A percentile compares a stretch with the other conserved stretches of the same genome.
Conservation (phyloP, 2,888 invertebrate species). For the Chloroclysta siterata region DNA sequence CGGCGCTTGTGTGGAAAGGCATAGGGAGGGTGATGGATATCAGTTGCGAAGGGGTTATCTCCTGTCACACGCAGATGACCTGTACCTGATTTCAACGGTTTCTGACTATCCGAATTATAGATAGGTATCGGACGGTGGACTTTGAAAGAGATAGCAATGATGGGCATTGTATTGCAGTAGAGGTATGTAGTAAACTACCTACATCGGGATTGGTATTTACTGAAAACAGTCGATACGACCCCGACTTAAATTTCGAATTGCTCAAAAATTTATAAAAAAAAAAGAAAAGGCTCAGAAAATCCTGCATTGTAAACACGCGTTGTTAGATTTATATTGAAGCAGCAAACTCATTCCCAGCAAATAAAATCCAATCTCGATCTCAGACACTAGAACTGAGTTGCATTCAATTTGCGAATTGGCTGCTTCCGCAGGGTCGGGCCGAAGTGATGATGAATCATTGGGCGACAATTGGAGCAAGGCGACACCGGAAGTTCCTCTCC, state of each 20-base stretch:
- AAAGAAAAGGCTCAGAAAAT: not conserved
- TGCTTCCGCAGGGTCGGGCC: constrained; percentile 64
- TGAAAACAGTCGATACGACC: not conserved
- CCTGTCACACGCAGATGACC: constrained; percentile 72
- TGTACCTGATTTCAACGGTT: constrained; percentile 57
- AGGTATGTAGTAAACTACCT: not conserved
- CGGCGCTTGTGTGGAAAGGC: constrained; percentile 76
- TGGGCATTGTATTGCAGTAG: constrained; percentile 2
- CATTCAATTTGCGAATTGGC: constrained; percentile 70
- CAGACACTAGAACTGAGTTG: constrained; percentile 42
- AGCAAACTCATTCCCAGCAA: constrained; percentile 15
- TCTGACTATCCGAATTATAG: constrained; percentile 29
- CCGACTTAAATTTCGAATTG: too few relatives aligned
- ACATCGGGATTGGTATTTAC: not conserved
- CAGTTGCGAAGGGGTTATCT: constrained; percentile 68
- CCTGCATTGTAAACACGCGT: too few relatives aligned
- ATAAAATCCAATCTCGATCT: constrained; percentile 18
- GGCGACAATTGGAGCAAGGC: constrained; percentile 51
- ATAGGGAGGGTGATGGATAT: constrained; percentile 68
- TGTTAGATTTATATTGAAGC: constrained; percentile 9
- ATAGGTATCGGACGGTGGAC: constrained; percentile 26
- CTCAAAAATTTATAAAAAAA: too few relatives aligned
- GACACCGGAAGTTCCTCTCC: constrained; percentile 40
- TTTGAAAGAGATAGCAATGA: constrained; percentile 26
- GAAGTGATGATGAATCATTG: constrained; percentile 64